These are phyloP conservation scores for Lonchura striata DNA, from an alignment of 2,113 vertebrate species.

Conservation along the genomic window DNA sequence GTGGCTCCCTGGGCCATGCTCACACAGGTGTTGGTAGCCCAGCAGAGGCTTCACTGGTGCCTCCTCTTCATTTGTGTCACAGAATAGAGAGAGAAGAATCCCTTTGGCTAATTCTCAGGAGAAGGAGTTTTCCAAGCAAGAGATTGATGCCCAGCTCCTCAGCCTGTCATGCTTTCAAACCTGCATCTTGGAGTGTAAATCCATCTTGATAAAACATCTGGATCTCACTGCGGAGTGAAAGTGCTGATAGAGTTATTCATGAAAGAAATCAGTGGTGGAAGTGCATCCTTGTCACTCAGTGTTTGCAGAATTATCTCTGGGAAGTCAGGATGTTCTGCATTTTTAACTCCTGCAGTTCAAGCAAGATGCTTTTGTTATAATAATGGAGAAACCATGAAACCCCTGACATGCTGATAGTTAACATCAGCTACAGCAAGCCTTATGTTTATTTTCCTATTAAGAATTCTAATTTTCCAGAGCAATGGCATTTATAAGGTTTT, in stretches of 20 bases:
- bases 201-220: neutral
- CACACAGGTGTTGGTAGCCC: neutral
- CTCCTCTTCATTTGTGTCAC: fast-evolving
- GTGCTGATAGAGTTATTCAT: neutral
- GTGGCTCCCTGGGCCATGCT: fast-evolving
- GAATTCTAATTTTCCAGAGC: neutral
- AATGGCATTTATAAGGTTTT: neutral
- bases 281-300: neutral
- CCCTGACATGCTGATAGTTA: neutral
- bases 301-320: neutral
- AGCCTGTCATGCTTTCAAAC: neutral
- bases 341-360: constrained; percentile 7
- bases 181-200: neutral
- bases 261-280: neutral
- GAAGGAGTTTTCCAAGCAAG: neutral
- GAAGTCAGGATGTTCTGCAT: neutral
- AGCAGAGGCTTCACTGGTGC: fast-evolving
- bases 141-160: neutral
- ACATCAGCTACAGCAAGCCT: neutral
- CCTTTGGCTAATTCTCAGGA: neutral
- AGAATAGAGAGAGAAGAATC: neutral
- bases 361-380: neutral
- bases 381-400: neutral
- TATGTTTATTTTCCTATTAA: neutral
- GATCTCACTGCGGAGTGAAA: neutral